phyloP scores from a whole-genome alignment of 2,113 vertebrate genomes.

The Malurus alboscapulatus region DNA sequence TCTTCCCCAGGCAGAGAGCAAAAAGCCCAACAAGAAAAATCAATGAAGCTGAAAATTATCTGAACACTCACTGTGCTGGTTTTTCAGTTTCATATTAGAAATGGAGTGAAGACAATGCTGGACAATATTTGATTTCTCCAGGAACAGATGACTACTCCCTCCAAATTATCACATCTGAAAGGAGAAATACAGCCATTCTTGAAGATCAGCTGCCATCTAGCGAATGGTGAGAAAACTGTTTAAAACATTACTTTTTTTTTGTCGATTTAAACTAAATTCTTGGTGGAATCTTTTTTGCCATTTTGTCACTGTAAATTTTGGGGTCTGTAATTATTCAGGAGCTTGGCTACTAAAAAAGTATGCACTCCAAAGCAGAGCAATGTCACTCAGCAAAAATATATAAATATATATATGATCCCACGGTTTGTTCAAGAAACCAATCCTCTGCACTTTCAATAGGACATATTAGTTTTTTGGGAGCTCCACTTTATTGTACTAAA shows the following conservation, averaged over 20 bases:
- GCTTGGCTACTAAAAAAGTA: neutral
- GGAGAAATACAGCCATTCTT: constrained; percentile 38
- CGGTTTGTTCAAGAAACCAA: neutral
- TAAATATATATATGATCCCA: neutral
- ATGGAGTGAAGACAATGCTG: neutral
- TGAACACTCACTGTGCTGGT: neutral
- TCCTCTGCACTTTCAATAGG: neutral
- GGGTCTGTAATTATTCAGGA: neutral
- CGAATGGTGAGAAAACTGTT: constrained; percentile 20
- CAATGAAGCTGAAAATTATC: constrained; percentile 15
- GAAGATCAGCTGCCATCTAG: constrained; percentile 71
- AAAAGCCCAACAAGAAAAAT: neutral
- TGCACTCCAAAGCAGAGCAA: neutral
- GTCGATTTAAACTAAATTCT: neutral
- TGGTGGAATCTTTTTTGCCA: neutral
- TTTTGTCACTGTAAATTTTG: neutral
- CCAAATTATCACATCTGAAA: neutral
- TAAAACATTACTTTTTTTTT: neutral
- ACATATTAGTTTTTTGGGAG: accelerated
- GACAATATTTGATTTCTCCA: neutral
- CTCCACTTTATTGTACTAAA: neutral
- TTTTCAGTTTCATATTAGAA: constrained; percentile 12
- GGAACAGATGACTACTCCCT: neutral
- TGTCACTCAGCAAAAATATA: neutral
- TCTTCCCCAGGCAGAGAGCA: neutral